A percentile compares a stretch with the other conserved stretches of the same genome.
phyloP scores from a whole-genome alignment of 1,140 invertebrate genomes.

The roundworm (Caenorhabditis elegans) region DNA sequence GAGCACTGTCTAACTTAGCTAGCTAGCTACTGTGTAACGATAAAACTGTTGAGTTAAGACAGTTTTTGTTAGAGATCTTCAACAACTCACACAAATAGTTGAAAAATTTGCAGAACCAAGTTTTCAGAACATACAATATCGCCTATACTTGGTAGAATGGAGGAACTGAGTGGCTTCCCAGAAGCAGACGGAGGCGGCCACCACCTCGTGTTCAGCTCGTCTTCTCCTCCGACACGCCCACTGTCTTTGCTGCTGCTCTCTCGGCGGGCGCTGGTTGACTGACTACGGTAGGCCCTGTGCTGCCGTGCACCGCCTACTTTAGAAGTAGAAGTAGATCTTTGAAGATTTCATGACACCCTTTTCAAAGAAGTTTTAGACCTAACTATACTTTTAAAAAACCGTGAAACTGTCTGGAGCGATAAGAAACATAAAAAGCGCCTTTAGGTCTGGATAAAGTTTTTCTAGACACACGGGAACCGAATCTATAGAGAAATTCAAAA shows the following conservation, averaged over 20 bases:
- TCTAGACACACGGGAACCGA: not conserved
- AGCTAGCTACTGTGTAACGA: not conserved
- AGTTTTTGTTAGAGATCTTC: too few species aligned
- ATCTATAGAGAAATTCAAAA: too few species aligned
- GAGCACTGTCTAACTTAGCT: not conserved
- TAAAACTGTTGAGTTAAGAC: too few species aligned
- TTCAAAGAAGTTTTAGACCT: too few species aligned
- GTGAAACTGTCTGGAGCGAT: not conserved
- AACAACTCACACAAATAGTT: too few species aligned
- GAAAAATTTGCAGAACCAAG: not conserved
- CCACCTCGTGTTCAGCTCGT: conserved; percentile 23
- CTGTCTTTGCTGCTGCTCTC: not conserved
- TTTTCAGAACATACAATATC: not conserved
- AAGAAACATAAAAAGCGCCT: not conserved
- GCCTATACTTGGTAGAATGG: not conserved
- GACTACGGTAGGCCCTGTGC: conserved; percentile 27
- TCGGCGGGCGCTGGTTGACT: conserved; percentile 15
- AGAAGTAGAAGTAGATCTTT: not conserved
- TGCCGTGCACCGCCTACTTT: conserved; percentile 12
- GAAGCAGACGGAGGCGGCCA: conserved; percentile 28
- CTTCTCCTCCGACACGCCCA: conserved; percentile 1
- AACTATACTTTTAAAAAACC: not conserved
- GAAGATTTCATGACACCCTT: too few species aligned
- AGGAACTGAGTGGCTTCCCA: conserved; percentile 13
- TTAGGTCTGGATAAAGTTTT: not conserved